Percentiles rank a stretch among this genome's conserved stretches.
phyloP scores from a whole-genome alignment of 1,140 invertebrate species.

The Copidosoma floridanum region DNA sequence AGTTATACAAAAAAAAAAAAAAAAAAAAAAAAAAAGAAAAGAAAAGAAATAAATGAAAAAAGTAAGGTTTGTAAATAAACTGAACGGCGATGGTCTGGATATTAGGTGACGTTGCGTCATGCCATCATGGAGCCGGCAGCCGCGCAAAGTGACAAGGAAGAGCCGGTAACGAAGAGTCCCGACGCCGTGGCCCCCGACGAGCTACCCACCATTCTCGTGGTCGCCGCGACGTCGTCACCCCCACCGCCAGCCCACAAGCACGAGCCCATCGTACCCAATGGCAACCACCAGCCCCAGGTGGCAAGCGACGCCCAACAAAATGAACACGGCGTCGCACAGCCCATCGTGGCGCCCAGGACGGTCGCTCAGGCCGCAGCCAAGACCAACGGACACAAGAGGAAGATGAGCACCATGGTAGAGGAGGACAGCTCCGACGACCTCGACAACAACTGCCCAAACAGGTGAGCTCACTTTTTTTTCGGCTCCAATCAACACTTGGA shows the following conservation, averaged over 20 bases:
- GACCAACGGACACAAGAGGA: constrained; percentile 13
- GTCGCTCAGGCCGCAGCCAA: not conserved
- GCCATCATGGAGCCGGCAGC: constrained; percentile 13
- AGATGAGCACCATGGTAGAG: constrained; percentile 50
- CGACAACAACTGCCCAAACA: constrained; percentile 34
- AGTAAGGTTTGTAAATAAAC: no score
- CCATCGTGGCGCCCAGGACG: not conserved
- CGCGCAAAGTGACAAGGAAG: constrained; percentile 3
- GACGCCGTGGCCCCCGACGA: constrained; percentile 15
- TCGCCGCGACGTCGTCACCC: constrained; percentile 14
- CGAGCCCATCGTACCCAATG: not conserved
- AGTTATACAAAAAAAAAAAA: no score
- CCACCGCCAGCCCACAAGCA: not conserved
- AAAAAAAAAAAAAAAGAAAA: no score
- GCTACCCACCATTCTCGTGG: not conserved
- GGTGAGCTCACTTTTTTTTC: not conserved
- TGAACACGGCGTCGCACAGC: not conserved
- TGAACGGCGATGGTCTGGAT: no score
- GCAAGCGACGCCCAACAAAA: not conserved
- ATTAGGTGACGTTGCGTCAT: no score
- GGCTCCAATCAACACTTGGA: no score
- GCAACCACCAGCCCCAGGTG: not conserved
- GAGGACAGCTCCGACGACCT: constrained; percentile 44
- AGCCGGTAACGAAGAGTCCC: constrained; percentile 16
- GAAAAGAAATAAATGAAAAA: no score